phyloP scores from a whole-genome alignment of 2,888 invertebrate genomes.

The Drosophila melanosoma region DNA sequence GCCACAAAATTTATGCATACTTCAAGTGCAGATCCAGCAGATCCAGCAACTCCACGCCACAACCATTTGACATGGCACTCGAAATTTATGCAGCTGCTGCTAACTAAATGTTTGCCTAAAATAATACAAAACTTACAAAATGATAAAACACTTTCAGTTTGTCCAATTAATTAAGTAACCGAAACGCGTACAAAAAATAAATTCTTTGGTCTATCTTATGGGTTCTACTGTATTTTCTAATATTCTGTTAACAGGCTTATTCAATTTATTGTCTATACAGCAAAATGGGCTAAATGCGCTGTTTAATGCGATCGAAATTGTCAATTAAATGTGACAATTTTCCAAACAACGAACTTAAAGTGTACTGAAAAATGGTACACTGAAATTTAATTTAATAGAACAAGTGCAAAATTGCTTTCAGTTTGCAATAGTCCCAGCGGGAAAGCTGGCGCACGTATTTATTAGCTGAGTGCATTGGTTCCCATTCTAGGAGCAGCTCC shows the following conservation, averaged over 20 bases:
- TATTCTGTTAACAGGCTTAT: not conserved
- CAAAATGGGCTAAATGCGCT: slow-evolving; percentile 55
- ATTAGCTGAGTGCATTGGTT: slow-evolving; percentile 77
- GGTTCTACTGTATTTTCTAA: not conserved
- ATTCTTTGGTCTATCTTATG: not conserved
- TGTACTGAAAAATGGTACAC: slow-evolving; percentile 51
- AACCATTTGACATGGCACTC: not conserved
- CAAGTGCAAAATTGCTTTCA: slow-evolving; percentile 7
- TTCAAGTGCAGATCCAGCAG: slow-evolving; percentile 1
- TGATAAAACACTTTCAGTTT: not conserved
- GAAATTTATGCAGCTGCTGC: not conserved
- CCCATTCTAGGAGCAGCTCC: not conserved
- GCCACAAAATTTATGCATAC: slow-evolving; percentile 36
- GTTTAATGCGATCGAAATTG: slow-evolving; percentile 65
- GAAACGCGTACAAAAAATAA: not conserved
- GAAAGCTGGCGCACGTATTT: slow-evolving; percentile 75
- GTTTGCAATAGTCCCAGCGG: slow-evolving; percentile 9
- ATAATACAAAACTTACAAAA: not conserved
- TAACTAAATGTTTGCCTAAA: not conserved
- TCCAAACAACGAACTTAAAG: slow-evolving; percentile 60
- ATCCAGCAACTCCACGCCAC: not conserved
- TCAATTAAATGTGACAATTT: slow-evolving; percentile 66
- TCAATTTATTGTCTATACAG: slow-evolving; percentile 51
- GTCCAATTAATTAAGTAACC: not conserved
- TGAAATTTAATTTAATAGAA: slow-evolving; percentile 64